Evolutionary conservation across 2,113 vertebrate genomes (phyloP).

Genomic region (Orientallactaga bullata): DNA sequence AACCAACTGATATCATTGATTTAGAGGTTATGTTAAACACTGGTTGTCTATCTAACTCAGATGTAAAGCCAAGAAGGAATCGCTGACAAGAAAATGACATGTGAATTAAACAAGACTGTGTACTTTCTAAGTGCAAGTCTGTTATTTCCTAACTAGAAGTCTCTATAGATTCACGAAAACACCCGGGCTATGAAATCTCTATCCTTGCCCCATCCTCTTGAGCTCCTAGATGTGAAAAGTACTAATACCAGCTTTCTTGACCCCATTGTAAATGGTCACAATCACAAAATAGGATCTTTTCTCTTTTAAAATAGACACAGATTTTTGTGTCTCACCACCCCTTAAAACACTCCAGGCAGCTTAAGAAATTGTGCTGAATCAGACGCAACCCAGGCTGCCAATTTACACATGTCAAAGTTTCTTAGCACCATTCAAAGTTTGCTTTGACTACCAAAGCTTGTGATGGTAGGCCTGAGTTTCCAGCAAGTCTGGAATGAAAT

Average conservation of each 20-base stretch:
- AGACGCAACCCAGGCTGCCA: slow-evolving; percentile 26
- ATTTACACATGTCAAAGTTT: slow-evolving; percentile 30
- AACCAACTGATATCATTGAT: not conserved
- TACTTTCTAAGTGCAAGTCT: not conserved
- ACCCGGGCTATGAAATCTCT: not conserved
- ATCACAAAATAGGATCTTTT: not conserved
- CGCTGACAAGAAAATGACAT: not conserved
- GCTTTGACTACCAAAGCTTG: slow-evolving; percentile 66
- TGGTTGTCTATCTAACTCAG: not conserved
- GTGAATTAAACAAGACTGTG: not conserved
- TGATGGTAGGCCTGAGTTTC: slow-evolving; percentile 43
- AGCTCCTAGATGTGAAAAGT: not conserved
- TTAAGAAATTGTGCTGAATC: slow-evolving; percentile 71
- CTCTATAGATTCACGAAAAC: not conserved
- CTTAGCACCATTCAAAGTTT: slow-evolving; percentile 71
- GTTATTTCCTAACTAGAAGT: not conserved
- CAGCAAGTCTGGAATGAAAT: slow-evolving; percentile 58
- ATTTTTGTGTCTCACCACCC: slow-evolving; percentile 48
- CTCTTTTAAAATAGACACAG: slow-evolving; percentile 36
- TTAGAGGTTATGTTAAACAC: slow-evolving; percentile 11
- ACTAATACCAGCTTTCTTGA: not conserved
- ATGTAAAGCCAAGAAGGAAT: not conserved
- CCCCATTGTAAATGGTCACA: not conserved
- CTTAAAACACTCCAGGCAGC: slow-evolving; percentile 42
- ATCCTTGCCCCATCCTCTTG: not conserved